Conservation (phyloP, 2,888 invertebrate species). For the Phyto melanocephala region DNA sequence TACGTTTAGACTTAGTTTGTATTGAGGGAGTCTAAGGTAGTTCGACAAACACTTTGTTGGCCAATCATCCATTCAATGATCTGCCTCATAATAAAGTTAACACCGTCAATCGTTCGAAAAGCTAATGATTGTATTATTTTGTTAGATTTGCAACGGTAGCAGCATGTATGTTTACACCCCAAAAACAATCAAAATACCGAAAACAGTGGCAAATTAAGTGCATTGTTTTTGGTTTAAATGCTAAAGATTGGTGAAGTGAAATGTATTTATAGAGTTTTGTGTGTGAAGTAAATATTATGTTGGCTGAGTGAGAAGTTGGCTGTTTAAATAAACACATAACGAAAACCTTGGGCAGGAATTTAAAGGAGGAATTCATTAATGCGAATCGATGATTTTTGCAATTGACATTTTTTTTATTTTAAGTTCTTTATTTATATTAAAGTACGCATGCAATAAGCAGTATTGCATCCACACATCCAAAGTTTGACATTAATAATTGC, state of each 20-base stretch:
- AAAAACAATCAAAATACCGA: not conserved
- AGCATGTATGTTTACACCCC: constrained; percentile 36
- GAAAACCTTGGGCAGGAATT: not conserved
- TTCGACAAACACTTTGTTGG: not conserved
- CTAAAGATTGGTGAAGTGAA: not conserved
- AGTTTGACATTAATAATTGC: no score
- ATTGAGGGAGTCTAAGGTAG: constrained; percentile 7
- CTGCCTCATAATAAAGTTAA: not conserved
- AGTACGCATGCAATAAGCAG: no score
- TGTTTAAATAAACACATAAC: no score
- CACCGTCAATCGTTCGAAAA: not conserved
- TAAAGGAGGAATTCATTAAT: not conserved
- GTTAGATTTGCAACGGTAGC: not conserved
- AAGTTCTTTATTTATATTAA: no score
- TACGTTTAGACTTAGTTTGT: not conserved
- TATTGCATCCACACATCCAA: no score
- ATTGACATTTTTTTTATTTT: no score
- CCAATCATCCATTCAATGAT: constrained; percentile 8
- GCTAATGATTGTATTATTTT: not conserved
- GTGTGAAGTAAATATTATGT: not conserved
- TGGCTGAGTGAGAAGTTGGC: not conserved
- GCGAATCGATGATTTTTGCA: no score
- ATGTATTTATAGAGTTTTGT: not conserved
- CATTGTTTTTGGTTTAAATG: not conserved
- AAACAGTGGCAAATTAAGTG: constrained; percentile 1